A percentile compares a stretch with the other conserved stretches of the same genome.
Evolutionary conservation across 2,797 vertebrate species (phyloP).

Genomic region (Periparus ater): DNA sequence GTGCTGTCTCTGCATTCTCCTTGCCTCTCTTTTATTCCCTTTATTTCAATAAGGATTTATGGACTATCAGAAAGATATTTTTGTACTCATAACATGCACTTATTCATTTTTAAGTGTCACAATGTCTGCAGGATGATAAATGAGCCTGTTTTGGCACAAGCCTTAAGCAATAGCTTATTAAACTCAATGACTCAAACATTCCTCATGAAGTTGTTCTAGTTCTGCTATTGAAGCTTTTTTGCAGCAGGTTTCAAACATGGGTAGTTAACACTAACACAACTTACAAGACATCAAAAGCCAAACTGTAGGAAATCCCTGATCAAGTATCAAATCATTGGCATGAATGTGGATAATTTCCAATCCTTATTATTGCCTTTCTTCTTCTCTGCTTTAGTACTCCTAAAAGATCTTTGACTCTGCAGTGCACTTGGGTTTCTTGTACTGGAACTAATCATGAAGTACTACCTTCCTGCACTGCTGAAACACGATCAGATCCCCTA

Average conservation of each 20-base stretch:
- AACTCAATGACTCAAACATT: conserved; percentile 74
- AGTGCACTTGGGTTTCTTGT: not conserved
- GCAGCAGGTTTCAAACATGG: conserved; percentile 40
- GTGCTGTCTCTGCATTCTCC: conserved; percentile 5
- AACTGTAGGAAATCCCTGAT: conserved; percentile 31
- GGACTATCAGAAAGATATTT: conserved; percentile 64
- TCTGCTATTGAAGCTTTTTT: conserved; percentile 59
- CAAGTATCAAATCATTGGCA: not conserved
- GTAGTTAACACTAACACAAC: conserved; percentile 6
- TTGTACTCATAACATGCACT: conserved; percentile 53
- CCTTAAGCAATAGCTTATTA: conserved; percentile 70
- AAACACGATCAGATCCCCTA: not conserved
- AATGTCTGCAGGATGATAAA: conserved; percentile 65
- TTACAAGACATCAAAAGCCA: not conserved
- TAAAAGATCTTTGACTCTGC: not conserved
- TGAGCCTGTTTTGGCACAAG: conserved; percentile 59
- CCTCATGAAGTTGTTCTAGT: conserved; percentile 56
- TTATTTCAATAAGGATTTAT: conserved; percentile 63
- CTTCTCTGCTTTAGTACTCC: not conserved
- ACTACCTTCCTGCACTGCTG: not conserved
- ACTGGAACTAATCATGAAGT: not conserved
- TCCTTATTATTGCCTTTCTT: not conserved
- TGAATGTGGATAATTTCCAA: not conserved
- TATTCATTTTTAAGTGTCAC: conserved; percentile 62
- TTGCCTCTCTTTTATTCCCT: conserved; percentile 43